phyloP scores from a whole-genome alignment of 2,113 vertebrate genomes.

The Plecotus auritus region DNA sequence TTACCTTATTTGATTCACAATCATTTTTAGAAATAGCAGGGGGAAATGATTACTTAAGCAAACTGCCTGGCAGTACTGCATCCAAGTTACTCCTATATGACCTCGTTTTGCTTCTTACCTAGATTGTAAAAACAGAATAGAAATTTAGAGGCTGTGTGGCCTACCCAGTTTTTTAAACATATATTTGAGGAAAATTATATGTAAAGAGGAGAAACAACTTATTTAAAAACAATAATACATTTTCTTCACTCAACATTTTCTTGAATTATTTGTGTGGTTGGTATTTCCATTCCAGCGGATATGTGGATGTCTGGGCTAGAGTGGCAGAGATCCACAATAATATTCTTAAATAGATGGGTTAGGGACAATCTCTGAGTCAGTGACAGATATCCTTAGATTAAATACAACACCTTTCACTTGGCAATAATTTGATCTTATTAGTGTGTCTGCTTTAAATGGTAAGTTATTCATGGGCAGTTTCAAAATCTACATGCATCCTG shows the following conservation, averaged over 20 bases:
- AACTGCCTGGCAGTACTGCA: background rate
- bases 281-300: background rate
- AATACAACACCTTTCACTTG: background rate
- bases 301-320: background rate
- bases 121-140: background rate
- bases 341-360: background rate
- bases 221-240: background rate
- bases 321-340: background rate
- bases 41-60: conserved; percentile 42
- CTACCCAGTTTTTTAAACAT: background rate
- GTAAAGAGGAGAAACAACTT: background rate
- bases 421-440: background rate
- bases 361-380: background rate
- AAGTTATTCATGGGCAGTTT: background rate
- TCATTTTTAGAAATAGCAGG: conserved; percentile 44
- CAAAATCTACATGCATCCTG: background rate
- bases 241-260: background rate
- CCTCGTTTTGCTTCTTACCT: conserved; percentile 8
- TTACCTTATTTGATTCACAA: conserved; percentile 26
- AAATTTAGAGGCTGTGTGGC: background rate
- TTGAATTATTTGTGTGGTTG: background rate
- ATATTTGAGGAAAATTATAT: background rate
- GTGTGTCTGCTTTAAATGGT: background rate
- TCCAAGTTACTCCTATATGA: background rate
- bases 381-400: background rate